Evolutionary conservation across 2,113 vertebrate genomes (phyloP).

Genomic region (Apus apus): DNA sequence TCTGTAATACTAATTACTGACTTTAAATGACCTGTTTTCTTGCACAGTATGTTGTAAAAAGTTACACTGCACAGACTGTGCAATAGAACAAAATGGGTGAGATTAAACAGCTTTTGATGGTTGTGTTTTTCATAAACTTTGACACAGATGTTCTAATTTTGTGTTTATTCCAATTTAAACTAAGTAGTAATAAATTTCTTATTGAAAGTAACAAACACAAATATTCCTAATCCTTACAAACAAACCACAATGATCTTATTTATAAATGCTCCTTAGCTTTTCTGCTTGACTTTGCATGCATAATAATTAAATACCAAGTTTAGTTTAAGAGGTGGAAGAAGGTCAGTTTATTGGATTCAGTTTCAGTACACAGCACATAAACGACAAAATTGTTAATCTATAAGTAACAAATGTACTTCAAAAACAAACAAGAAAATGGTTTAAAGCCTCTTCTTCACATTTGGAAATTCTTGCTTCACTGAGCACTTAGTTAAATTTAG

Average conservation of each 20-base stretch:
- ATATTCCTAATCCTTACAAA: not conserved
- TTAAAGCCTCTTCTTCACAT: not conserved
- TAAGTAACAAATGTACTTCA: constrained; percentile 16
- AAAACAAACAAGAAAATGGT: constrained; percentile 23
- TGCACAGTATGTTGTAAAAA: constrained; percentile 61
- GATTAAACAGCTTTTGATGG: not conserved
- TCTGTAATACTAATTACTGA: constrained; percentile 71
- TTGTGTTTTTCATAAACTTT: not conserved
- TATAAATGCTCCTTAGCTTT: not conserved
- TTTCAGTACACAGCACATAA: not conserved
- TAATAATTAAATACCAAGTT: constrained; percentile 23
- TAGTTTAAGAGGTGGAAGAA: constrained; percentile 8
- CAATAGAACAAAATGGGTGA: constrained; percentile 7
- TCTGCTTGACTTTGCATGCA: not conserved
- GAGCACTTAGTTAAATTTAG: constrained; percentile 15
- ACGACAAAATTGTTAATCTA: not conserved
- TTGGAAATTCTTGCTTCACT: constrained; percentile 12
- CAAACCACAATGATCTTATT: not conserved
- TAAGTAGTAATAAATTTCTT: not conserved
- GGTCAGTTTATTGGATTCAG: not conserved
- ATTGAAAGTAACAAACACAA: not conserved
- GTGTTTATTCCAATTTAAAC: constrained; percentile 28
- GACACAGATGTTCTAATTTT: not conserved
- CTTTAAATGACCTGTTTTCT: constrained; percentile 68
- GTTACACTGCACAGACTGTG: constrained; percentile 38